A percentile compares a stretch with the other conserved stretches of the same genome.
Evolutionary conservation across 2,797 vertebrate species (phyloP).

Genomic region (Tauraco hartlaubi): DNA sequence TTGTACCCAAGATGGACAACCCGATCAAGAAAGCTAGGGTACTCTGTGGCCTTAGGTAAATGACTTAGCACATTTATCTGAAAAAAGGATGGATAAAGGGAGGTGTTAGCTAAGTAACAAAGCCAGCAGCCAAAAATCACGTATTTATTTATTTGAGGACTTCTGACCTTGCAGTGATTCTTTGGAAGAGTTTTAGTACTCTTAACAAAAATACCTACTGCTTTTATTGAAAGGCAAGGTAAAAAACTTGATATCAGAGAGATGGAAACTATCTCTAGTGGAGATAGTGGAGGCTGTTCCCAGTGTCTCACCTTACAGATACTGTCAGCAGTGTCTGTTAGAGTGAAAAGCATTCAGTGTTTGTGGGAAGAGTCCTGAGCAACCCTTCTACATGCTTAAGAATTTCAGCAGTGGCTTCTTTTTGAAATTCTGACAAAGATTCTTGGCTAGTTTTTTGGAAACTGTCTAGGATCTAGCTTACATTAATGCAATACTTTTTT

Average conservation of each 20-base stretch:
- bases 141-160: not conserved
- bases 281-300: not conserved
- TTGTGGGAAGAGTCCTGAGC: slow-evolving; percentile 12
- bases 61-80: not conserved
- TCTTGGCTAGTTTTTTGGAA: slow-evolving; percentile 45
- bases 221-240: not conserved
- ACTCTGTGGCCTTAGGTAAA: not conserved
- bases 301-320: not conserved
- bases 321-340: not conserved
- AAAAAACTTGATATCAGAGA: not conserved
- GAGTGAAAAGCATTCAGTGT: not conserved
- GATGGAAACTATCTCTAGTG: not conserved
- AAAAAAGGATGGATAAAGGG: not conserved
- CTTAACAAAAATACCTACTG: not conserved
- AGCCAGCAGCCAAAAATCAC: not conserved
- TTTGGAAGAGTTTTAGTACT: not conserved
- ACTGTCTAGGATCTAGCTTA: slow-evolving; percentile 32
- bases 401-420: slow-evolving; percentile 49
- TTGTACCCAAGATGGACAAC: not conserved
- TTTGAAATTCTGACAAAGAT: slow-evolving; percentile 38
- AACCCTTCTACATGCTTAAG: slow-evolving; percentile 24
- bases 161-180: not conserved
- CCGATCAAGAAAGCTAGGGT: not conserved
- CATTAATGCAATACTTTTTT: not conserved
- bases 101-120: not conserved